Evolutionary conservation across 2,888 invertebrate species (phyloP), one percentile per base, ranked within the genome.

Genomic region (Julus scandinavius): DNA sequence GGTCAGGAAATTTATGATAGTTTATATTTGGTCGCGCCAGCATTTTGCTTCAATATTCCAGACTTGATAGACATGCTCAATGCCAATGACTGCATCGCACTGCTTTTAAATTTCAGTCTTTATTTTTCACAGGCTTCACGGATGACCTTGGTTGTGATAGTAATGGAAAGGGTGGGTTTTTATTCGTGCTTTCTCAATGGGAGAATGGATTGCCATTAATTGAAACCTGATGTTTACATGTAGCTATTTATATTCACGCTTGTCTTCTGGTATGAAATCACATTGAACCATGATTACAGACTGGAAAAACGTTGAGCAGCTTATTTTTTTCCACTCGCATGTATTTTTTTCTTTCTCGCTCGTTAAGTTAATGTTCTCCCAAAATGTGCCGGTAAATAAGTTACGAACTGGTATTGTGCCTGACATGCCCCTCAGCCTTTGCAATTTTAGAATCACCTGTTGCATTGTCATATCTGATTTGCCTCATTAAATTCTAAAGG

Each of bases 131-230:
- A 17, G 15, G 58, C 17, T 50, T 58, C 17, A 17, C 17, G 17
- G 58, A 15, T 58, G 58, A 17, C 58, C 58, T 58, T 58, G 58
- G 58, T 58, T 58, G 58, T 13, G 13, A 58, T 58, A 17, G 58
- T 58, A 58, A 58, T 58, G 17, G 17, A 15, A 58, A 58, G 58
- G 58, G 58, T 58, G 58, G 58, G 58, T 58, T 13, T 5, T 58
- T 17, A 17, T 58, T 17, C 5, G 9, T 13, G 13, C 17, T 58
- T 58, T 58, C 58, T 58, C 58, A 58, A 58, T 58, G 58, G 17
- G 15, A 58, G 58, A 58, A 58, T 58, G 58, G 58, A 58, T 58
- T 58, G 58, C n/a, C 58, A 58, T 58, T 58, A 15, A 58, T 58
- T 58, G 58, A 58, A 58, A 58, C 58, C 58, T 58, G 58, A 58